A percentile compares a stretch with the other conserved stretches of the same genome.
phyloP scores from a whole-genome alignment of 2,797 vertebrate genomes.

The Australoheros facetus region DNA sequence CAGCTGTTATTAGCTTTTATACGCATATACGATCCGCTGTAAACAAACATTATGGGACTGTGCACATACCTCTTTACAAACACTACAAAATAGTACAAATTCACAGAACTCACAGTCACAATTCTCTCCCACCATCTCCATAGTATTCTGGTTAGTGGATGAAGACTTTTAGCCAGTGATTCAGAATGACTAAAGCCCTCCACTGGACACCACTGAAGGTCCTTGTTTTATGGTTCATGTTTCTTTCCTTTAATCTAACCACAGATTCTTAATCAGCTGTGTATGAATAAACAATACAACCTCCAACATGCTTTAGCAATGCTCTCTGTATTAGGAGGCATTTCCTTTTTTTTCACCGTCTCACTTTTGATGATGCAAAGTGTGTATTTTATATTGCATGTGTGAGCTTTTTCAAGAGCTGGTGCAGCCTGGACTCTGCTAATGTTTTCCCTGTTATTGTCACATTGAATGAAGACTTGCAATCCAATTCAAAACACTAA shows the following conservation, averaged over 20 bases:
- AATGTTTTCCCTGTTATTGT: constrained; percentile 5
- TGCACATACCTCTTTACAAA: too few species aligned
- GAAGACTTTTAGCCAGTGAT: neutral
- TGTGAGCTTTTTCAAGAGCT: neutral
- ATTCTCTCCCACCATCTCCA: neutral
- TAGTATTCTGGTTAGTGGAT: neutral
- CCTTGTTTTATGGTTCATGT: neutral
- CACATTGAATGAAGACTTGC: constrained; percentile 24
- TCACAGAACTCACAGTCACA: neutral
- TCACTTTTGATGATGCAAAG: neutral
- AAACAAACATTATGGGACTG: too few species aligned
- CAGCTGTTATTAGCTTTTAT: too few species aligned
- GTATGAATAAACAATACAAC: neutral
- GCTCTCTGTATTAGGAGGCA: neutral
- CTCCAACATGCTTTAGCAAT: neutral
- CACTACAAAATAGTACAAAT: too few species aligned
- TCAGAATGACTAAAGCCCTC: neutral
- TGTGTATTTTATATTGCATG: neutral
- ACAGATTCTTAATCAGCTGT: neutral
- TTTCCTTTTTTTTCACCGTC: constrained; percentile 1
- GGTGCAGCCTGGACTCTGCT: neutral
- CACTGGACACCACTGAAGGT: neutral
- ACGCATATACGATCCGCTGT: too few species aligned
- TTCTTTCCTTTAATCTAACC: neutral
- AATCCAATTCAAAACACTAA: neutral